A percentile compares a stretch with the other conserved stretches of the same genome.
phyloP scores from a whole-genome alignment of 1,140 invertebrate genomes.

The Bombus superbus region DNA sequence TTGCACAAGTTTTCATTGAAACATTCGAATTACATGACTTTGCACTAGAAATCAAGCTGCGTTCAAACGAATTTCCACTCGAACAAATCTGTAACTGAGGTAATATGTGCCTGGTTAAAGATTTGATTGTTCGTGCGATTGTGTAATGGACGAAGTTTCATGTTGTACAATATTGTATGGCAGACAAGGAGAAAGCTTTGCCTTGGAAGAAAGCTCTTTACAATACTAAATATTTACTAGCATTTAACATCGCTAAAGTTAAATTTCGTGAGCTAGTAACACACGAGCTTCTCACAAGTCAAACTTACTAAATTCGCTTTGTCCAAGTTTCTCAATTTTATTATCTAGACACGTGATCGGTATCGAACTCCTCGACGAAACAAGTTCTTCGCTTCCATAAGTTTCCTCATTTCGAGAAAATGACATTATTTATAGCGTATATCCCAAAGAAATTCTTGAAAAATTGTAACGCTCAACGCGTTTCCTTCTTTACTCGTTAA shows the following conservation, averaged over 20 bases:
- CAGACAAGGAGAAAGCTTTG: not conserved
- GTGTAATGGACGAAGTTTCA: not conserved
- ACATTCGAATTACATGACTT: not conserved
- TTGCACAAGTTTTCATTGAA: not conserved
- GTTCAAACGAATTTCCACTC: not conserved
- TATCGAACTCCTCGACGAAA: too few relatives aligned
- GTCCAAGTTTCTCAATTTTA: too few relatives aligned
- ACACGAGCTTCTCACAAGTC: too few relatives aligned
- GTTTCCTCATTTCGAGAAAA: too few relatives aligned
- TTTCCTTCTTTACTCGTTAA: too few relatives aligned
- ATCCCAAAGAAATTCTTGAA: too few relatives aligned
- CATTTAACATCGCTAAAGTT: not conserved
- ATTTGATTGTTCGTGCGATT: not conserved
- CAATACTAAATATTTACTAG: not conserved
- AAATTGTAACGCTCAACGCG: too few relatives aligned
- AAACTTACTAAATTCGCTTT: too few relatives aligned
- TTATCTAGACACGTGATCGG: too few relatives aligned
- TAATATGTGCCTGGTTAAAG: not conserved
- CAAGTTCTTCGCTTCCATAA: too few relatives aligned
- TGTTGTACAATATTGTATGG: not conserved
- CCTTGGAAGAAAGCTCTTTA: not conserved
- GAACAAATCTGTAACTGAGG: not conserved
- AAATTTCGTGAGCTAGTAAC: too few relatives aligned
- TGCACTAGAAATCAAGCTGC: not conserved
- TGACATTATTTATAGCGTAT: too few relatives aligned